Conservation (phyloP, 2,113 vertebrate species). For the Callipepla californica region DNA sequence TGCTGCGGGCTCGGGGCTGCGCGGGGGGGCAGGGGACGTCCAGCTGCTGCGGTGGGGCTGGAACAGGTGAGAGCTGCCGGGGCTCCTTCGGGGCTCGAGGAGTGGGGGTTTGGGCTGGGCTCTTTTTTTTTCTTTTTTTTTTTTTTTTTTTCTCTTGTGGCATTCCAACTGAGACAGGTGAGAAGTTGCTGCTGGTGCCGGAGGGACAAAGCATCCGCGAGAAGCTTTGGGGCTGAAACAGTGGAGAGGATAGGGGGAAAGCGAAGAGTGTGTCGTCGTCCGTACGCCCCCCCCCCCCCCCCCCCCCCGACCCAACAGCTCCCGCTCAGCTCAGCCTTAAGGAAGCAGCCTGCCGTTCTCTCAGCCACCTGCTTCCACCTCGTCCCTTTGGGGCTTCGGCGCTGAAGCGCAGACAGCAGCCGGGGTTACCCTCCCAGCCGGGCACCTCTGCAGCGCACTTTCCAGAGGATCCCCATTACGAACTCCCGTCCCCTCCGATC, state of each 20-base stretch:
- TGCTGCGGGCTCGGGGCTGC: conserved; percentile 32
- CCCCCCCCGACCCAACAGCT: not conserved
- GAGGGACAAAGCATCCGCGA: conserved; percentile 42
- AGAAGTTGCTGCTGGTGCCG: conserved; percentile 48
- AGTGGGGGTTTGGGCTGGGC: not conserved
- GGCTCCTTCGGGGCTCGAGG: not conserved
- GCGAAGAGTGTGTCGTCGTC: not conserved
- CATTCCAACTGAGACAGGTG: conserved; percentile 36
- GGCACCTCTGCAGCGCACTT: conserved; percentile 1
- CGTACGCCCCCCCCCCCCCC: too few species aligned
- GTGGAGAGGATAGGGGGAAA: not conserved
- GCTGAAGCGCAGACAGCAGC: not conserved
- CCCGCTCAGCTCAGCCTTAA: not conserved
- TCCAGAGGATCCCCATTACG: conserved; percentile 14
- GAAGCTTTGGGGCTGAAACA: not conserved
- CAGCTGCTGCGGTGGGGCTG: conserved; percentile 48
- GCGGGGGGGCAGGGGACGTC: conserved; percentile 1
- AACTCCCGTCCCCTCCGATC: not conserved
- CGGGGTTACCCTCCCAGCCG: not conserved
- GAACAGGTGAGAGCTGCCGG: conserved; percentile 60
- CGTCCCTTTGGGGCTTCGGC: not conserved
- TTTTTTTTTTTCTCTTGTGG: not conserved
- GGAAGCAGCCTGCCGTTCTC: not conserved
- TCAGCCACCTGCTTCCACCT: conserved; percentile 33
- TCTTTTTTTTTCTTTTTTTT: not conserved